These are phyloP conservation scores for Loxodonta africana DNA, from an alignment of 2,113 vertebrate species.

Conservation along the genomic window DNA sequence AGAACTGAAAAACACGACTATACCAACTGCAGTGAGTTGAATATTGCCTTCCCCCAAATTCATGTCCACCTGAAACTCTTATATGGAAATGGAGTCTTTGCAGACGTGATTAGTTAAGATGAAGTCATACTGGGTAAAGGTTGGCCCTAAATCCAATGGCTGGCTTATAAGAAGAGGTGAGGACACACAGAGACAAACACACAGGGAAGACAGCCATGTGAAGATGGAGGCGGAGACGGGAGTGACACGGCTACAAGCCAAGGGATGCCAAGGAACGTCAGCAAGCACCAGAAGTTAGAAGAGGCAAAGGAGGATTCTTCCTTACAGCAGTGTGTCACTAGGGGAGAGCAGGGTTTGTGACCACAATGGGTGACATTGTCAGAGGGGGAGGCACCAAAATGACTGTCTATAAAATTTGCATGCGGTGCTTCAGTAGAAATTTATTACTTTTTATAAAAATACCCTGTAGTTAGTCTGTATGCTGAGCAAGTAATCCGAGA, in stretches of 20 bases:
- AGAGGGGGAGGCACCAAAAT: too few relatives aligned
- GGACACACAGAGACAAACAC: neutral
- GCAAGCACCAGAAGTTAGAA: neutral
- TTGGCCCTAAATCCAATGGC: neutral
- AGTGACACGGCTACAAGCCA: neutral
- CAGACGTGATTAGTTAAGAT: neutral
- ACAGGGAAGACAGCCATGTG: neutral
- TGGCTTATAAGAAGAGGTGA: neutral
- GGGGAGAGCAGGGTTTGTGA: too few relatives aligned
- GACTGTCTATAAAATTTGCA: too few relatives aligned
- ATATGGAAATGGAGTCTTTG: neutral
- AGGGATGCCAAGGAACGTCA: neutral
- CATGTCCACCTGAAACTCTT: neutral
- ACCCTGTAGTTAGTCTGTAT: too few relatives aligned
- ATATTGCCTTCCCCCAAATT: too few relatives aligned
- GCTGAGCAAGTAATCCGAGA: too few relatives aligned
- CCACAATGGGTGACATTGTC: too few relatives aligned
- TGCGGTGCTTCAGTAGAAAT: too few relatives aligned
- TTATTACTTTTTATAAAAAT: too few relatives aligned
- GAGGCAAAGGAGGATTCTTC: neutral
- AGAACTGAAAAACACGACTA: neutral
- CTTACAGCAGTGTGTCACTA: neutral
- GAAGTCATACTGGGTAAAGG: neutral
- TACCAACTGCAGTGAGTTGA: too few relatives aligned
- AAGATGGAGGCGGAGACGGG: neutral